Evolutionary conservation across 1,140 invertebrate genomes (phyloP).

Genomic region (Phymastichus coffea): DNA sequence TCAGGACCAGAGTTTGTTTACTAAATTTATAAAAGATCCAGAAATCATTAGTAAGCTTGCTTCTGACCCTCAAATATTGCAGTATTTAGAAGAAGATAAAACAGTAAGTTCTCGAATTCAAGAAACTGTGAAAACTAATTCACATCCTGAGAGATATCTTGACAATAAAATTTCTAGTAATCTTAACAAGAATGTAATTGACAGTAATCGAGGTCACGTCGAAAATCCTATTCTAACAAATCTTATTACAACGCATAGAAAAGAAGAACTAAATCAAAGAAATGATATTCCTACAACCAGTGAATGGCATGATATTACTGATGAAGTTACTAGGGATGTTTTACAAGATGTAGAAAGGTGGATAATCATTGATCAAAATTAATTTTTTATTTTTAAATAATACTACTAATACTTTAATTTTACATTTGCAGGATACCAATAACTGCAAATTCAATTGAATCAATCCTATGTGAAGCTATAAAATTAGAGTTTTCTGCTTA

Average conservation of each 20-base stretch:
- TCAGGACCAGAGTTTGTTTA: slow-evolving; percentile 42
- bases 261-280: slow-evolving; percentile 32
- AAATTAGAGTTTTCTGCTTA: slow-evolving; percentile 78
- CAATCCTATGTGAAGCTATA: slow-evolving; percentile 79
- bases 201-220: slow-evolving; percentile 3
- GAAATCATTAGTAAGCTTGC: slow-evolving; percentile 36
- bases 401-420: too few species aligned
- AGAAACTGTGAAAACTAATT: not conserved
- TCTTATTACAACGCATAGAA: slow-evolving; percentile 45
- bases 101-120: not conserved
- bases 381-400: too few species aligned
- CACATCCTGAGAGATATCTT: not conserved
- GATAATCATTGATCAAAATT: too few species aligned
- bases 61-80: slow-evolving; percentile 41
- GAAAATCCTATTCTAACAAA: slow-evolving; percentile 51
- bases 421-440: slow-evolving; percentile 51
- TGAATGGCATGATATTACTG: slow-evolving; percentile 36
- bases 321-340: slow-evolving; percentile 62
- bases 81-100: slow-evolving; percentile 41
- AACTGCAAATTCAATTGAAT: slow-evolving; percentile 69
- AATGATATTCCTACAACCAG: slow-evolving; percentile 9
- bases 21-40: slow-evolving; percentile 46
- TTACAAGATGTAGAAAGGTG: slow-evolving; percentile 67
- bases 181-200: not conserved
- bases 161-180: slow-evolving; percentile 7